phyloP scores from a whole-genome alignment of 2,888 invertebrate species.

The Plagodis pulveraria region DNA sequence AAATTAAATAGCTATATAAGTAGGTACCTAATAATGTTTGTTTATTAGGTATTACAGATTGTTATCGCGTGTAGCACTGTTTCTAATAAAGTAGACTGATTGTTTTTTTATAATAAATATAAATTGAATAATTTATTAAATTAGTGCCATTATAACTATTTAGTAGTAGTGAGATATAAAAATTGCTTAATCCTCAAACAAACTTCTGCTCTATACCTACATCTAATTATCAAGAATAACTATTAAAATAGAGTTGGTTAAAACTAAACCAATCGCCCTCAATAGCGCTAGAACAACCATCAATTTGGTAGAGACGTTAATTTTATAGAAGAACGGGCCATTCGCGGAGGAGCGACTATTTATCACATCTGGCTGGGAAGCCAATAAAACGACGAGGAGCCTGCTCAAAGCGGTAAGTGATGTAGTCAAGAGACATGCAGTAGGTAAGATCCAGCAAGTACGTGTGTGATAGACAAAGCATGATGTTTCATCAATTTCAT shows the following conservation, averaged over 20 bases:
- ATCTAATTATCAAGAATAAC: background rate
- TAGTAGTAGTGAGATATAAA: too few relatives aligned
- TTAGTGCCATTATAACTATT: too few relatives aligned
- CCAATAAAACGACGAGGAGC: conserved; percentile 37
- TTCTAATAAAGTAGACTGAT: too few relatives aligned
- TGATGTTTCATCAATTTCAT: too few relatives aligned
- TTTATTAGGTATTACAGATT: too few relatives aligned
- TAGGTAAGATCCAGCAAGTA: background rate
- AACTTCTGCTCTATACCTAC: background rate
- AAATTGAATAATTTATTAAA: too few relatives aligned
- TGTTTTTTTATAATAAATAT: too few relatives aligned
- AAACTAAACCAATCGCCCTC: conserved; percentile 21
- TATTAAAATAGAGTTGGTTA: conserved; percentile 3
- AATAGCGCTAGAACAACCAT: conserved; percentile 15
- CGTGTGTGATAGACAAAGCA: too few relatives aligned
- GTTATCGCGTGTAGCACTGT: too few relatives aligned
- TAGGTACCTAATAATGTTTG: too few relatives aligned
- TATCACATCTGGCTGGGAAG: conserved; percentile 36
- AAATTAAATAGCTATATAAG: too few relatives aligned
- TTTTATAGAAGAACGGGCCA: conserved; percentile 33
- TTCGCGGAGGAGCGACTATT: conserved; percentile 33
- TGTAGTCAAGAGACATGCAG: conserved; percentile 6
- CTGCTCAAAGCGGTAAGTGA: conserved; percentile 23
- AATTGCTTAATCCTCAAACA: too few relatives aligned
- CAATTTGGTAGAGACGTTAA: conserved; percentile 30